phyloP scores from a whole-genome alignment of 2,797 vertebrate genomes.

The Neosilurus hyrtlii region DNA sequence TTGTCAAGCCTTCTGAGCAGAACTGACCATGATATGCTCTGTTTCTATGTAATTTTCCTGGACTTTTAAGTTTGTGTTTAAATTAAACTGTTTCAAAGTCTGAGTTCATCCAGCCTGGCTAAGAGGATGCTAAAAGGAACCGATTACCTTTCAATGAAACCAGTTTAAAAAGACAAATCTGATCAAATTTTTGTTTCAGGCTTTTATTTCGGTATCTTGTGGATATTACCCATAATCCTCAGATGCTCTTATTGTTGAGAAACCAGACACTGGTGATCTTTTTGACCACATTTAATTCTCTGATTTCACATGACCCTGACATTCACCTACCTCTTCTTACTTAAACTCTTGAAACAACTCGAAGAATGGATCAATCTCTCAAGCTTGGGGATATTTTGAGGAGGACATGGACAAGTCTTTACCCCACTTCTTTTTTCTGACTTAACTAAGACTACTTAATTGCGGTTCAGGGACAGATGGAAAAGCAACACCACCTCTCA shows the following conservation, averaged over 20 bases:
- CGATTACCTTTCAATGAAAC: background rate
- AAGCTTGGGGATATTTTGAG: too few species aligned
- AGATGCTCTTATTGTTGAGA: conserved; percentile 8
- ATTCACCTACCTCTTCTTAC: background rate
- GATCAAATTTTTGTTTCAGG: background rate
- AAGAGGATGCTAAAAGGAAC: conserved; percentile 26
- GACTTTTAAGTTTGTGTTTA: background rate
- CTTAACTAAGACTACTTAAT: background rate
- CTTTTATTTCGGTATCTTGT: background rate
- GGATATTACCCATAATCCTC: background rate
- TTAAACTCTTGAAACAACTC: too few species aligned
- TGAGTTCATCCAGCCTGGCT: conserved; percentile 22
- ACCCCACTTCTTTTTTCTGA: background rate
- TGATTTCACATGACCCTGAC: background rate
- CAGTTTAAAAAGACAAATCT: background rate
- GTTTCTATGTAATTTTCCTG: background rate
- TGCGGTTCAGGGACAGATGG: background rate
- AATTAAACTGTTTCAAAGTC: conserved; percentile 12
- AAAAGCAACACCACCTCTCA: background rate
- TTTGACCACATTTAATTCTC: background rate
- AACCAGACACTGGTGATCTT: background rate
- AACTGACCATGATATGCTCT: conserved; percentile 11
- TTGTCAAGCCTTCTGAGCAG: conserved; percentile 47
- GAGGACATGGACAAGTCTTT: background rate
- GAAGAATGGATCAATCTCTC: background rate